Percentiles rank a stretch among this genome's conserved stretches.
Conservation (phyloP, 2,888 invertebrate species). For the Drosophila picticornis region DNA sequence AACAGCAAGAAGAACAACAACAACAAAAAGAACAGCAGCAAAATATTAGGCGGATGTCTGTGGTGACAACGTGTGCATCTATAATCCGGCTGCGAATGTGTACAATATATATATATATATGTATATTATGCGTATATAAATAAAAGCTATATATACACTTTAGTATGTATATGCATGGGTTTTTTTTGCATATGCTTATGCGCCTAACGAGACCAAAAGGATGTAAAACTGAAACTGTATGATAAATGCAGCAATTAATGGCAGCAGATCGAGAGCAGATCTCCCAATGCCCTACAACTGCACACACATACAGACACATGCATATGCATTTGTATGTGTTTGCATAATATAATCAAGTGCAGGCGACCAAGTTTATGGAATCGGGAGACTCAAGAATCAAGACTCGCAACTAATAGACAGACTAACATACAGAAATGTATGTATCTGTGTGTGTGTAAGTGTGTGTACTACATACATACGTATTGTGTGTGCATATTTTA, state of each 20-base stretch:
- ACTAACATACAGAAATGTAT: background rate
- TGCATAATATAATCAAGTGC: conserved; percentile 42
- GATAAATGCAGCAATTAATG: conserved; percentile 22
- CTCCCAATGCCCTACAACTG: conserved; percentile 7
- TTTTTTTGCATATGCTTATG: conserved; percentile 40
- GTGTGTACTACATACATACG: conserved; percentile 12
- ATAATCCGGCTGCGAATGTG: conserved; percentile 54
- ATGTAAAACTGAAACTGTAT: conserved; percentile 9
- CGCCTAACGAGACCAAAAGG: conserved; percentile 27
- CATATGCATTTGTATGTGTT: background rate
- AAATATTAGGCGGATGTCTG: conserved; percentile 64
- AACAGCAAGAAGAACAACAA: conserved; percentile 38
- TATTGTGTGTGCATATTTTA: conserved; percentile 76
- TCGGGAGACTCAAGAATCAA: conserved; percentile 41
- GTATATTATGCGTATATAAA: background rate
- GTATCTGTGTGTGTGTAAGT: background rate
- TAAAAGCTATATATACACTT: conserved; percentile 1
- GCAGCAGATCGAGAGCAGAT: conserved; percentile 8
- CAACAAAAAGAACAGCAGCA: conserved; percentile 17
- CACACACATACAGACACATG: background rate
- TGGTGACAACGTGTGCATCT: conserved; percentile 62
- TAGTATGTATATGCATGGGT: background rate
- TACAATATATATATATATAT: too few relatives aligned
- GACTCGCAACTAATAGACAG: conserved; percentile 39
- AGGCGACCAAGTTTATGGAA: conserved; percentile 48